phyloP scores from a whole-genome alignment of 2,113 vertebrate species.

The Microcebus griseorufus region DNA sequence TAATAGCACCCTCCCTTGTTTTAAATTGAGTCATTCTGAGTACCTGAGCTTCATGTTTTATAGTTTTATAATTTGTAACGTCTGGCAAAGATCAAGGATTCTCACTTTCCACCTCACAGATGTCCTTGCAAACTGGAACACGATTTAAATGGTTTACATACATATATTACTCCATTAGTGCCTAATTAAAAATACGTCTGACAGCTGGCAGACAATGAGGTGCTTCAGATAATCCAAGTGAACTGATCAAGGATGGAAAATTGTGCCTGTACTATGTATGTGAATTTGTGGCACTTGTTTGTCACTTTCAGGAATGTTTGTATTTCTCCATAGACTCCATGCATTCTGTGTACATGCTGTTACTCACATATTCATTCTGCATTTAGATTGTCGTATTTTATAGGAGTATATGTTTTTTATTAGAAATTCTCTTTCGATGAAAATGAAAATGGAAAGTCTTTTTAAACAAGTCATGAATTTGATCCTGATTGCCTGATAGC shows the following conservation, averaged over 20 bases:
- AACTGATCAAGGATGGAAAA: conserved; percentile 70
- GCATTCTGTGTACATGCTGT: not conserved
- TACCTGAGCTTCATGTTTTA: conserved; percentile 72
- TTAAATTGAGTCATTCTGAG: conserved; percentile 68
- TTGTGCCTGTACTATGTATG: conserved; percentile 7
- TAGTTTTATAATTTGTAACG: conserved; percentile 77
- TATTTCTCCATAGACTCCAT: not conserved
- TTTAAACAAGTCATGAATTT: not conserved
- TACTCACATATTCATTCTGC: not conserved
- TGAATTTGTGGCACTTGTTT: not conserved
- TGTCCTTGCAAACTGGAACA: conserved; percentile 77
- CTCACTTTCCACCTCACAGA: conserved; percentile 76
- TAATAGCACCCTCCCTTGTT: conserved; percentile 44
- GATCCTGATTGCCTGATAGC: not conserved
- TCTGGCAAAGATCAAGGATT: conserved; percentile 77
- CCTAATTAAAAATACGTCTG: conserved; percentile 77
- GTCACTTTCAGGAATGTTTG: conserved; percentile 18
- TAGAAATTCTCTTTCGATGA: not conserved
- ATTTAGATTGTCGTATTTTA: not conserved
- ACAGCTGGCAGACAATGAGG: conserved; percentile 75
- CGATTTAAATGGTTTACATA: conserved; percentile 75
- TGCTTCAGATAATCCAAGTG: conserved; percentile 56
- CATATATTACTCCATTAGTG: conserved; percentile 79
- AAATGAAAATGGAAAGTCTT: not conserved
- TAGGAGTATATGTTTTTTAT: not conserved